These are phyloP conservation scores for Pelodiscus sinensis DNA, from an alignment of 2,113 vertebrate genomes.

Conservation along the genomic window DNA sequence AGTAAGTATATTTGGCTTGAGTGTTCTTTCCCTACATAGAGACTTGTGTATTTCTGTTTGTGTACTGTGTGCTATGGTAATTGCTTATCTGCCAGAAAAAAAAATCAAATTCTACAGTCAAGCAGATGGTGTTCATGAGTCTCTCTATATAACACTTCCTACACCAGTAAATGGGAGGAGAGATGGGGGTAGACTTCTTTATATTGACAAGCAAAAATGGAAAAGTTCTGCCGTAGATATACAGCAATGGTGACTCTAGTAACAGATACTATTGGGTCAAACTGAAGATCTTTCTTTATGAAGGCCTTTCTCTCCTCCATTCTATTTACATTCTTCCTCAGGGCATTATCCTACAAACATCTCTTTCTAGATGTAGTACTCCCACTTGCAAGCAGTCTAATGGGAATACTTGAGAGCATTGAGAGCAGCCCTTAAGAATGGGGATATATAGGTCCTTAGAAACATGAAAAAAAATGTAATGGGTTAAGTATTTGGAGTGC, in stretches of 20 bases:
- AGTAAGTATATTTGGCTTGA: background rate
- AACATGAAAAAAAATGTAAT: background rate
- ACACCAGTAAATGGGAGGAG: background rate
- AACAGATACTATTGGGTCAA: background rate
- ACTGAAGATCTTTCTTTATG: background rate
- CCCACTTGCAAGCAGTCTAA: background rate
- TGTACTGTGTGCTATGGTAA: background rate
- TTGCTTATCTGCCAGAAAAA: background rate
- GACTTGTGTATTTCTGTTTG: background rate
- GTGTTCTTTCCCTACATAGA: background rate
- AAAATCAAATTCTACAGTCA: constrained; percentile 23
- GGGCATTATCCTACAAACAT: fast-evolving
- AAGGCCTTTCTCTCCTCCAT: background rate
- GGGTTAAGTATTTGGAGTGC: background rate
- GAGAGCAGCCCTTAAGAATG: background rate
- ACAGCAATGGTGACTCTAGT: background rate
- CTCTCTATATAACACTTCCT: constrained; percentile 45
- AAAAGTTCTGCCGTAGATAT: background rate
- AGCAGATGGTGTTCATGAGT: constrained; percentile 61
- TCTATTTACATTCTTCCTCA: fast-evolving
- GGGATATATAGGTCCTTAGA: background rate
- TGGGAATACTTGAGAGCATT: background rate
- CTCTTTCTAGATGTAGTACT: background rate
- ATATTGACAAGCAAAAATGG: background rate
- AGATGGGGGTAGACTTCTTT: background rate